Evolutionary conservation across 2,113 vertebrate genomes (phyloP).

Genomic region (Murina feae): DNA sequence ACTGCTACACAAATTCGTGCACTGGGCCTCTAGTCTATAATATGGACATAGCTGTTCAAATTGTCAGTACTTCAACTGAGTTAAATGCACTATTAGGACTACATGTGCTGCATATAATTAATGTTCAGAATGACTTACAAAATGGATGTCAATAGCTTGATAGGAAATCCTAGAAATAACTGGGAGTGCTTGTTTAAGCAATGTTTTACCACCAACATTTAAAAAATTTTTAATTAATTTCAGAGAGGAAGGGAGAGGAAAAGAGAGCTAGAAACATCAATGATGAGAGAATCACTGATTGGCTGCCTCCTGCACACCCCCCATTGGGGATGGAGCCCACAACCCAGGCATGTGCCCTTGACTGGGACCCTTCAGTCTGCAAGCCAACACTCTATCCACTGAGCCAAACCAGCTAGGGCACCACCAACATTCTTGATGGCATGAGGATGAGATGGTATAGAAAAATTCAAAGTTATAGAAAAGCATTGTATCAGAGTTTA

Average conservation of each 20-base stretch:
- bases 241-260: too few relatives aligned
- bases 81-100: neutral
- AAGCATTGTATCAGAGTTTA: neutral
- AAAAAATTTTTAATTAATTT: too few relatives aligned
- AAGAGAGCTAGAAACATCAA: too few relatives aligned
- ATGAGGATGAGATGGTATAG: neutral
- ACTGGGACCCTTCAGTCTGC: too few relatives aligned
- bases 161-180: neutral
- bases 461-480: neutral
- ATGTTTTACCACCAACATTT: neutral
- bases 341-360: too few relatives aligned
- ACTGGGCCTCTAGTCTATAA: neutral
- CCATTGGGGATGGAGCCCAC: too few relatives aligned
- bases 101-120: neutral
- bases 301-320: too few relatives aligned
- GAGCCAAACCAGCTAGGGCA: too few relatives aligned
- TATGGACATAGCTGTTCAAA: neutral
- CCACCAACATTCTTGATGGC: neutral
- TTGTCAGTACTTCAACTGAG: neutral
- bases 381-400: too few relatives aligned
- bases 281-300: too few relatives aligned
- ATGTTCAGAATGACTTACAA: neutral
- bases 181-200: neutral
- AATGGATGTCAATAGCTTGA: neutral
- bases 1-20: too few relatives aligned